phyloP scores from a whole-genome alignment of 2,797 vertebrate species.

The Peromyscus aztecus region DNA sequence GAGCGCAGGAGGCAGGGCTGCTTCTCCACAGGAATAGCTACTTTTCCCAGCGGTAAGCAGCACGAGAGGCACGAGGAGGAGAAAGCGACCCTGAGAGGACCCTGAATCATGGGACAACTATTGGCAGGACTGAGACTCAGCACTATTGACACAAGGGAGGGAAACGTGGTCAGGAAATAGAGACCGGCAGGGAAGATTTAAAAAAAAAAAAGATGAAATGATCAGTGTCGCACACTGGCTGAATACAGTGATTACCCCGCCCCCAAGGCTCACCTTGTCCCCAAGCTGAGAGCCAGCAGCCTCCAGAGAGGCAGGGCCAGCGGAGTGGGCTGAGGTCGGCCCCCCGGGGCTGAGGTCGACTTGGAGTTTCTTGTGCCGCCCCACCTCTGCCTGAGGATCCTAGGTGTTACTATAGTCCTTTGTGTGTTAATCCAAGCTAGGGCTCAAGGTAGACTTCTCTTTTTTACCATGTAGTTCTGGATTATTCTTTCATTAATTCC shows the following conservation, averaged over 20 bases:
- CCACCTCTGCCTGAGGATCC: background rate
- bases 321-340: background rate
- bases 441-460: background rate
- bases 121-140: slow-evolving; percentile 33
- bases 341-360: background rate
- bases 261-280: background rate
- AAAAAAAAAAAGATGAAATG: background rate
- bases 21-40: slow-evolving; percentile 77
- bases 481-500: slow-evolving; percentile 37
- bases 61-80: slow-evolving; percentile 30
- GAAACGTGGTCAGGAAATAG: background rate
- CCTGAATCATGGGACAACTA: slow-evolving; percentile 55
- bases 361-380: background rate
- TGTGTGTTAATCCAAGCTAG: slow-evolving; percentile 26
- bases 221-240: background rate
- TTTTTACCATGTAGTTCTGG: slow-evolving; percentile 40
- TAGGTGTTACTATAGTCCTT: background rate
- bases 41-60: slow-evolving; percentile 74
- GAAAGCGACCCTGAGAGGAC: slow-evolving; percentile 45
- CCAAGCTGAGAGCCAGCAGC: background rate
- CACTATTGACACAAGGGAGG: background rate
- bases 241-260: background rate
- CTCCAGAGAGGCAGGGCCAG: background rate
- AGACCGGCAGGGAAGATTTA: background rate
- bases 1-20: slow-evolving; percentile 80